Evolutionary conservation across 2,888 invertebrate genomes (phyloP).

Genomic region (Caenorhabditis sp.): DNA sequence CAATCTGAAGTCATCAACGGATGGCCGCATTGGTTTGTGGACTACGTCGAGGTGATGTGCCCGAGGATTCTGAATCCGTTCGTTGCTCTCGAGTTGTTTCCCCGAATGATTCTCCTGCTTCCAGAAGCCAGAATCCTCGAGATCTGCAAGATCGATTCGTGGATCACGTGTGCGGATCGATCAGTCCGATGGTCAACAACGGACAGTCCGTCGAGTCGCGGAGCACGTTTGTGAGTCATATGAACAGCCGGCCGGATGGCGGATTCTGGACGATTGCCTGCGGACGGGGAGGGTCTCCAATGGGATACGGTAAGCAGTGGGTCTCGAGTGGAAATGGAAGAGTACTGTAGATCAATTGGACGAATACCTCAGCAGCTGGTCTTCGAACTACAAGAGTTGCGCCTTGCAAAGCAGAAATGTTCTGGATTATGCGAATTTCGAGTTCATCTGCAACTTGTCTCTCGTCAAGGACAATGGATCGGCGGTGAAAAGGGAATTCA

Average conservation of each 20-base stretch:
- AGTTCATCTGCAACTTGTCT: constrained; percentile 1
- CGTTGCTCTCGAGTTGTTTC: too few relatives aligned
- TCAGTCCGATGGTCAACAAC: constrained; percentile 27
- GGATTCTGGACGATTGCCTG: constrained; percentile 32
- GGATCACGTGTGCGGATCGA: constrained; percentile 17
- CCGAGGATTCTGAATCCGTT: constrained; percentile 11
- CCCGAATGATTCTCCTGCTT: neutral
- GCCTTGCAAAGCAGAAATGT: neutral
- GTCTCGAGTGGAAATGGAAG: neutral
- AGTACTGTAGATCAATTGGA: constrained; percentile 6
- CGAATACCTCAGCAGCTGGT: constrained; percentile 2
- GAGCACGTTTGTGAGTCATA: constrained; percentile 5
- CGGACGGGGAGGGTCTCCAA: neutral
- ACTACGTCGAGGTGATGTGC: constrained; percentile 13
- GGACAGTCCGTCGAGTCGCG: constrained; percentile 14
- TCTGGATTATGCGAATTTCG: constrained; percentile 5
- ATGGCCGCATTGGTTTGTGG: constrained; percentile 22
- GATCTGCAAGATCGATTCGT: constrained; percentile 8
- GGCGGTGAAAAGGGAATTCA: constrained; percentile 1
- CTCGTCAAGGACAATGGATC: neutral
- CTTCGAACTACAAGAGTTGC: neutral
- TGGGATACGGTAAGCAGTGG: neutral
- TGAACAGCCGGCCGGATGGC: constrained; percentile 10
- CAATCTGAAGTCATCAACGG: constrained; percentile 11
- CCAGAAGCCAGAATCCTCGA: constrained; percentile 4